Base-by-base conservation (phyloP, 2,888 invertebrate genomes). In the Synergus gifuensis region DNA sequence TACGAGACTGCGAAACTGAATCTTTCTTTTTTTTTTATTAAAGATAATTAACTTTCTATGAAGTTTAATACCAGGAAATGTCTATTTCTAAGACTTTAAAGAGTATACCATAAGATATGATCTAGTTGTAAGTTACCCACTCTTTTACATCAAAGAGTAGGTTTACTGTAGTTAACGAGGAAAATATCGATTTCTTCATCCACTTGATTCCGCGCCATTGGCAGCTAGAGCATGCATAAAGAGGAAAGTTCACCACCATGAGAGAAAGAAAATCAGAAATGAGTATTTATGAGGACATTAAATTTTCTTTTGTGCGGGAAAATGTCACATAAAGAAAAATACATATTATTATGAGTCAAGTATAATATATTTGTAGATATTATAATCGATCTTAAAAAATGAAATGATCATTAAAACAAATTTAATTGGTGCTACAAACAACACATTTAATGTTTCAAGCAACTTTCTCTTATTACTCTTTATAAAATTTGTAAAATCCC, bases 121-220 rank as follows among this genome's bases (percentile, higher is more conserved):
- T 73, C 54, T 54, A 54, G 36, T 40, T 73, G 49, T n/a, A 40
- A 54, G 36, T 54, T n/a, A 36, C 73, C 49, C 28, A 54, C 54
- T 54, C 54, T 73, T 54, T 73, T 18, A 54, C n/a, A 58, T 54
- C 36, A 40, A 73, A 54, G 69, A 69, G 28, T n/a, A 54, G 73
- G 36, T 49, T 73, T 54, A 73, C 73, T 73, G 73, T 73, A 73
- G n/a, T 54, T 73, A 73, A 73, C 54, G 73, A 73, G 73, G 54
- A 49, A 73, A 73, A 73, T 58, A 73, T 73, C 54, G 73, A 73
- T 73, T 73, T 54, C 40, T 73, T 73, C 73, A 73, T 73, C 73
- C 54, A 73, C 73, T 73, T 73, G 54, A 73, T 73, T 73, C 73
- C 73, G 73, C 36, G n/a, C 54, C 73, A 73, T 73, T 73, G 73